Evolutionary conservation across 2,113 vertebrate species (phyloP), one percentile per base, ranked within the genome.

Genomic region (Epinephelus lanceolatus): DNA sequence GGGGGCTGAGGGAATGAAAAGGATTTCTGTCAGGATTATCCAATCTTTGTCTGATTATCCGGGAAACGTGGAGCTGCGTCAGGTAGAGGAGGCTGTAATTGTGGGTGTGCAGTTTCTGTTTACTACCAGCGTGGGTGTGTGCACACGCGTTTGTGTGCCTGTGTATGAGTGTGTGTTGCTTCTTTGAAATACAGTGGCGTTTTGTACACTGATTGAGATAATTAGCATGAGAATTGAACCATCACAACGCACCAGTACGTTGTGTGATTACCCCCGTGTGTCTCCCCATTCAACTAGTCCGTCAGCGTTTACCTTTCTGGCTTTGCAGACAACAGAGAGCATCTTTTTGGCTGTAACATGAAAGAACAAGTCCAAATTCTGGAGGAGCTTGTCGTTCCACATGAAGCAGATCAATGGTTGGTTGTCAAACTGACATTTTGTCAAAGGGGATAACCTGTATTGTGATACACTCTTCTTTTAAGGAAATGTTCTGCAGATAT

Each of bases 211-310:
- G 95, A 95, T 94, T 95, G 93, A 91, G 76, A 92, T 87, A 83
- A 95, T 96, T 94, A 94, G 90, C 89, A 94, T 94, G 90, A 95
- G 93, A 94, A 96, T 93, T 91, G 92, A 94, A 94, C 94, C 94
- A 94, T 95, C 94, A 95, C 88, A 83, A 91, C 73, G 67, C 85
- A 86, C 78, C 76, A 66, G 82, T 63, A 73, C 45, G 71, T 86
- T 45, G 89, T 89, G 75, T 92, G 93, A 94, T 94, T 95, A 92
- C 81, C 62, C 69, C 79, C 73, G 86, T 74, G 88, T 85, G 73
- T 80, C 42, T 79, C 77, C 74, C 65, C 18, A 60, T 87, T 91
- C 81, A 76, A 63, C 76, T 78, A 51, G 85, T 78, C 85, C 68
- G n/a, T 83, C 78, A 63, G 76, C 77, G 2, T 78, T 89, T 84